Evolutionary conservation across 2,797 vertebrate species (phyloP).

Genomic region (Catamblyrhynchus diadema): DNA sequence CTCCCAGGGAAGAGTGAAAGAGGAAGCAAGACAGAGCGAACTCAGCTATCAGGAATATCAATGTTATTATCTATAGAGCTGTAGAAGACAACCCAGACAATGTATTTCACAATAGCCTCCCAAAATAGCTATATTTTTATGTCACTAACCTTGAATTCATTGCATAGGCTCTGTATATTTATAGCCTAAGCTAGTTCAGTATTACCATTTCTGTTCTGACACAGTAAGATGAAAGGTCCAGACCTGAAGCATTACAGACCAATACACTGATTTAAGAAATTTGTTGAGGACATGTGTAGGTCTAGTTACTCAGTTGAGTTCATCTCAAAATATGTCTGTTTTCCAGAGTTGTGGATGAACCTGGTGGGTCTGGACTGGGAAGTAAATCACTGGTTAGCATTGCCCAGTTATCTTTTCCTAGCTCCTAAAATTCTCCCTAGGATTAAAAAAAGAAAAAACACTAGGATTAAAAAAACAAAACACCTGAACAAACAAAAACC

Average conservation of each 20-base stretch:
- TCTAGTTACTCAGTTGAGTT: background rate
- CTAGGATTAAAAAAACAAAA: background rate
- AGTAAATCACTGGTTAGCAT: background rate
- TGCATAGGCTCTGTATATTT: background rate
- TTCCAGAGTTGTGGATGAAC: background rate
- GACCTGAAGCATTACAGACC: background rate
- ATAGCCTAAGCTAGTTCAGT: background rate
- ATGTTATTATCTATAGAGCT: background rate
- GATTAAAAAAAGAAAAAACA: background rate
- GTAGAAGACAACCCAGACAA: background rate
- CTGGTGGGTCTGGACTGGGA: background rate
- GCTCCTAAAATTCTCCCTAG: background rate
- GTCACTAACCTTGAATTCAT: background rate
- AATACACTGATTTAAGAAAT: background rate
- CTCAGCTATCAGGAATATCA: background rate
- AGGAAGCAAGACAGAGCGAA: fast-evolving
- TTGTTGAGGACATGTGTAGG: background rate
- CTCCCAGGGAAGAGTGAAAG: fast-evolving
- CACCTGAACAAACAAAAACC: background rate
- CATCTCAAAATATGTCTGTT: background rate
- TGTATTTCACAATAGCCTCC: background rate
- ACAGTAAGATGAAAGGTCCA: background rate
- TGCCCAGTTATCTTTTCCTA: background rate
- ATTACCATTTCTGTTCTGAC: background rate
- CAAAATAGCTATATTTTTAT: background rate